Evolutionary conservation across 1,140 invertebrate species (phyloP).

Genomic region (Drosophila mojavensis): DNA sequence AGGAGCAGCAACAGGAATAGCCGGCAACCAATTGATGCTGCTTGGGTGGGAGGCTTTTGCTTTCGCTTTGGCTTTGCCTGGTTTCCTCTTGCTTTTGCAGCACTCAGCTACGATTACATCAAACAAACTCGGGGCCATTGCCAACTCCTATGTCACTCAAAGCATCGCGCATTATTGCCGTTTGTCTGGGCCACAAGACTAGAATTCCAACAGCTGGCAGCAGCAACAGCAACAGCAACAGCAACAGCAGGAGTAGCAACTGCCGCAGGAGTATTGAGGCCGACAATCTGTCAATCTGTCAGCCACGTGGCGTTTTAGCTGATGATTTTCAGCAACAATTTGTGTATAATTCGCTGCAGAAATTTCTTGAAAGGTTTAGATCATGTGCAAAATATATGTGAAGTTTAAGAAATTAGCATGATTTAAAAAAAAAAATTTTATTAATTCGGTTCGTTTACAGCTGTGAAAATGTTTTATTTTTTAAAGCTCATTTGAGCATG

Average conservation of each 20-base stretch:
- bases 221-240: too few species aligned
- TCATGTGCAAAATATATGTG: too few species aligned
- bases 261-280: conserved; percentile 44
- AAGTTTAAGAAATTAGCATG: too few species aligned
- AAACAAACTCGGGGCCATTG: conserved; percentile 67
- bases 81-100: conserved; percentile 53
- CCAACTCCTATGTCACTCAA: conserved; percentile 61
- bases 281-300: conserved; percentile 67
- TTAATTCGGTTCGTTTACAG: too few species aligned
- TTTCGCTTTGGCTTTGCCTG: background rate
- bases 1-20: background rate
- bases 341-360: background rate
- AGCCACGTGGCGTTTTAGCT: conserved; percentile 43
- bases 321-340: conserved; percentile 4
- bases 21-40: conserved; percentile 59
- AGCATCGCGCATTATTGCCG: background rate
- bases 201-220: conserved; percentile 2
- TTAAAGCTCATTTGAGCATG: too few species aligned
- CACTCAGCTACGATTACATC: conserved; percentile 70
- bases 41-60: conserved; percentile 7
- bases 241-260: too few species aligned
- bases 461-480: background rate
- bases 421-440: too few species aligned
- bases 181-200: conserved; percentile 2
- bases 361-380: background rate